Base-by-base conservation (phyloP, 2,113 vertebrate genomes). In the Periophthalmodon schlosseri region DNA sequence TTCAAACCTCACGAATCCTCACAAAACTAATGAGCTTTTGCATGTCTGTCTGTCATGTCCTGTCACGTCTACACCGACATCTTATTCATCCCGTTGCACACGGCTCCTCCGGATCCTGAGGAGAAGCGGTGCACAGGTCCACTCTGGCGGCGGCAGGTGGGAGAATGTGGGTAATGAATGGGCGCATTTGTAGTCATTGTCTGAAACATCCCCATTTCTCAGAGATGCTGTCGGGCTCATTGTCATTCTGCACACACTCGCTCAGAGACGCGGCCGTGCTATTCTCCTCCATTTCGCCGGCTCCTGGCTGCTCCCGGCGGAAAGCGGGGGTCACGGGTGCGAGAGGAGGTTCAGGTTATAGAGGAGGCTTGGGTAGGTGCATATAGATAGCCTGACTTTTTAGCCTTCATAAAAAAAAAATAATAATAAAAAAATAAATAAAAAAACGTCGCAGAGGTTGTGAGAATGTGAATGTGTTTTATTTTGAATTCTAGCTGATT, bases 321-420 rank as follows among this genome's bases (percentile, higher is more conserved):
- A 89, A 84, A 70, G 82, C 44, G 61, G 82, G 88, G 91, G 91
- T 91, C 86, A 90, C 23, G 2, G 34, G 78, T 83, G 79, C 79
- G 65, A 70, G 77, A 36, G 66, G 71, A 80, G 75, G 60, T 84
- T 74, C 68, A 52, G 49, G 21, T 34, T 44, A 67, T 58, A 70
- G 63, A 68, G 69, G 87, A 80, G 75, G 79, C 50, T 85, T 74
- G 52, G 63, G 79, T 84, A 83, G 81, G 80, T 75, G 85, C 80
- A 77, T 78, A 70, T 71, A 28, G 52, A 56, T 69, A 72, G 73
- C 82, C 68, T 70, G 61, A 88, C 72, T 87, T 73, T 58, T 67
- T n/a, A 81, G 68, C 76, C 70, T 74, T 72, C 14, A 44, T 23
- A 76, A 39, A 7, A 8, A 8, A 39, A 74, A 16, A 36, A 77